phyloP scores from a whole-genome alignment of 2,113 vertebrate genomes.

The Nothoprocta pentlandii region DNA sequence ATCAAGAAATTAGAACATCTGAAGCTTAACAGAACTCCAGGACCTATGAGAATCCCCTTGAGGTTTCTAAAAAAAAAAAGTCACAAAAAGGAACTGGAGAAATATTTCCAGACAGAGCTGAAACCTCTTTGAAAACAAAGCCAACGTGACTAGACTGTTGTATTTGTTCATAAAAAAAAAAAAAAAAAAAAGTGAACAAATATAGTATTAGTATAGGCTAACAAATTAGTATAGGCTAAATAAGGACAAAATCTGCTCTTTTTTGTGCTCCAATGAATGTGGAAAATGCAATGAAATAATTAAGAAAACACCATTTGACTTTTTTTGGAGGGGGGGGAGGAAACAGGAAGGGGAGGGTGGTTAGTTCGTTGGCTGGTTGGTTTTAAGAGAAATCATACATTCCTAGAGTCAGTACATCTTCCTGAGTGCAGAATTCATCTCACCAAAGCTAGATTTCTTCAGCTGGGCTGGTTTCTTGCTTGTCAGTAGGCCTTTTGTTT shows the following conservation, averaged over 20 bases:
- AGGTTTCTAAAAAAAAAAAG: conserved; percentile 25
- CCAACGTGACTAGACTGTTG: conserved; percentile 9
- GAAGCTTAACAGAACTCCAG: conserved; percentile 58
- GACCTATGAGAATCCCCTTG: conserved; percentile 32
- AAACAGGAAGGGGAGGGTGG: too few species aligned
- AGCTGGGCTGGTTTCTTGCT: background rate
- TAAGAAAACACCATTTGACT: background rate
- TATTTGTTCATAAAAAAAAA: background rate
- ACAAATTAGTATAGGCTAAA: background rate
- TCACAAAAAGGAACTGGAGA: conserved; percentile 14
- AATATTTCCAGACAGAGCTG: conserved; percentile 33
- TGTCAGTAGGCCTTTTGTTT: conserved; percentile 3
- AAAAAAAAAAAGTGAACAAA: too few species aligned
- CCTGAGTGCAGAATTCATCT: background rate
- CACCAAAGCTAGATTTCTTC: background rate
- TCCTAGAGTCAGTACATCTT: background rate
- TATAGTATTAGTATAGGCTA: too few species aligned
- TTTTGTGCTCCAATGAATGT: background rate
- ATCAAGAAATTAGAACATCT: conserved; percentile 72
- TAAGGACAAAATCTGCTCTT: conserved; percentile 9
- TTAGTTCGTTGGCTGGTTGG: background rate
- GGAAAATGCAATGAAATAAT: conserved; percentile 23
- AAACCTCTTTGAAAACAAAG: conserved; percentile 38
- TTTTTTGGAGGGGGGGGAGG: background rate
- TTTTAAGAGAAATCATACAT: background rate